Evolutionary conservation across 2,888 invertebrate genomes (phyloP).

Genomic region (Slavum lentiscoides): DNA sequence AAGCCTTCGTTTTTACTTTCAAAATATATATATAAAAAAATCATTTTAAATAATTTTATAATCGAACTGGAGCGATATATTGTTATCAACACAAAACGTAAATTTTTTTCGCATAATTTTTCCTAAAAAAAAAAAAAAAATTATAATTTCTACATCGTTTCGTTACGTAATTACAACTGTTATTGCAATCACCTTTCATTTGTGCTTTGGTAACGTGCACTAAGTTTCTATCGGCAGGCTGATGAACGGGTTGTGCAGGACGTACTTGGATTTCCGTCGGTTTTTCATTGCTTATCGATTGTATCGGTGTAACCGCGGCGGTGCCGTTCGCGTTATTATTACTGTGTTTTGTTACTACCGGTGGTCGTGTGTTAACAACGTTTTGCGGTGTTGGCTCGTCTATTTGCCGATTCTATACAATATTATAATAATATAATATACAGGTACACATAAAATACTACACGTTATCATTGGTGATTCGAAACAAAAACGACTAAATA

Average conservation of each 20-base stretch:
- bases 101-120: no score
- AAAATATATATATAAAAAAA: no score
- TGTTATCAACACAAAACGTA: no score
- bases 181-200: constrained; percentile 71
- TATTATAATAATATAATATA: not conserved
- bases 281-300: constrained; percentile 29
- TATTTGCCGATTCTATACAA: constrained; percentile 43
- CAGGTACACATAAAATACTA: not conserved
- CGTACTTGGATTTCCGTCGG: not conserved
- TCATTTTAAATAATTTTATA: no score
- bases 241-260: constrained; percentile 13
- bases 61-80: no score
- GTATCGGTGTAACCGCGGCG: not conserved
- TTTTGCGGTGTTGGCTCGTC: constrained; percentile 22
- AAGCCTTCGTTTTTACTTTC: no score
- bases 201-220: constrained; percentile 67
- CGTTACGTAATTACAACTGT: not conserved
- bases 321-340: constrained; percentile 21
- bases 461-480: not conserved
- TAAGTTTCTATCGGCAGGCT: constrained; percentile 40
- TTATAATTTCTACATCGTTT: no score
- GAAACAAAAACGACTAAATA: not conserved
- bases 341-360: constrained; percentile 1
- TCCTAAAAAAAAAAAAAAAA: no score
- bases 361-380: not conserved